Conservation (phyloP, 2,888 invertebrate genomes). For the Tenthredo livida region DNA sequence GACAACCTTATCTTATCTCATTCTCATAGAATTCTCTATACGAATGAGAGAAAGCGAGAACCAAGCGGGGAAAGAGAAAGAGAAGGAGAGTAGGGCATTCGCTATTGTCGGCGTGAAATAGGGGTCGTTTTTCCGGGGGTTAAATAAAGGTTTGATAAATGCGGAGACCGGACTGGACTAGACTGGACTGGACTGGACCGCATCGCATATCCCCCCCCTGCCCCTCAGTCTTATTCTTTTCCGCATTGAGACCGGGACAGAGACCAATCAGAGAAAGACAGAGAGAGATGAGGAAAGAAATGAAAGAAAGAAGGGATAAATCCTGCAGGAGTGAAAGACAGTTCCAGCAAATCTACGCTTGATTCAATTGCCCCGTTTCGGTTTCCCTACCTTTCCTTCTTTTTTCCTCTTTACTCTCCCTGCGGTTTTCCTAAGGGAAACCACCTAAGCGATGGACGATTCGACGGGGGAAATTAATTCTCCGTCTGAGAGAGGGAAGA, state of each 20-base stretch:
- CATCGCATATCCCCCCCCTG: not conserved
- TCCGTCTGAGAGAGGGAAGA: too few species aligned
- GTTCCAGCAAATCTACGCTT: conserved; percentile 22
- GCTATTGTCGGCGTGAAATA: conserved; percentile 50
- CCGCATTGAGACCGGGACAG: not conserved
- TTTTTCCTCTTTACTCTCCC: not conserved
- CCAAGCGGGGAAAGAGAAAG: conserved; percentile 52
- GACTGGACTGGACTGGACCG: not conserved
- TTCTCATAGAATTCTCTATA: conserved; percentile 43
- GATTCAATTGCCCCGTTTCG: conserved; percentile 33
- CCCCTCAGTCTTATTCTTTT: not conserved
- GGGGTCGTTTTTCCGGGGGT: conserved; percentile 53
- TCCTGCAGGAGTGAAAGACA: conserved; percentile 11
- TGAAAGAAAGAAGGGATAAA: conserved; percentile 30
- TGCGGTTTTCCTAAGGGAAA: not conserved
- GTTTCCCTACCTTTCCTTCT: not conserved
- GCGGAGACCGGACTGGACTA: conserved; percentile 18
- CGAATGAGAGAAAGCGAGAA: conserved; percentile 54
- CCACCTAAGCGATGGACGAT: too few species aligned
- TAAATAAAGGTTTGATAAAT: conserved; percentile 56
- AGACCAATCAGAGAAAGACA: conserved; percentile 27
- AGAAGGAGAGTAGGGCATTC: conserved; percentile 10
- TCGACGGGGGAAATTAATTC: too few species aligned
- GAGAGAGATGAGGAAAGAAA: not conserved
- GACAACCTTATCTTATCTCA: conserved; percentile 34